These are phyloP conservation scores for Mimas tiliae DNA, from an alignment of 2,888 invertebrate species.

Conservation along the genomic window DNA sequence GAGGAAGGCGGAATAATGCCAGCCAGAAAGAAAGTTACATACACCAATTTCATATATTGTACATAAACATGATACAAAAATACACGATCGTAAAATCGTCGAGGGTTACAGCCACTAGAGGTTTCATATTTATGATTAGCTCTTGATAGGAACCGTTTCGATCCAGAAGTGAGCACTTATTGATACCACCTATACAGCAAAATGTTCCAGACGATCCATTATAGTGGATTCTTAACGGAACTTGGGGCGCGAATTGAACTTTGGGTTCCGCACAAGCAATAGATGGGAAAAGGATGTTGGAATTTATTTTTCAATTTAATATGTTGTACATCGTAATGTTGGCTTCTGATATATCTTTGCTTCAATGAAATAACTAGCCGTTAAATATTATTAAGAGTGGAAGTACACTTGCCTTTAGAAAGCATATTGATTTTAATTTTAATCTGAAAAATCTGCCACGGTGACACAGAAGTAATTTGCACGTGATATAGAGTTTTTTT, in stretches of 20 bases:
- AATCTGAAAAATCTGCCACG: no score
- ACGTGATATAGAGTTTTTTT: no score
- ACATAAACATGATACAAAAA: slow-evolving; percentile 8
- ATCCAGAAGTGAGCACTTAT: slow-evolving; percentile 61
- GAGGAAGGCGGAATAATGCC: no score
- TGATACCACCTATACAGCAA: slow-evolving; percentile 60
- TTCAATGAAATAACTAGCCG: not conserved
- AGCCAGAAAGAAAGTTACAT: no score
- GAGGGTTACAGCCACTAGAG: slow-evolving; percentile 50
- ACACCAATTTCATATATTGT: not conserved
- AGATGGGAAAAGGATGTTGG: not conserved
- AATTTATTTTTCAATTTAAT: not conserved
- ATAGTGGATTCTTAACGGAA: slow-evolving; percentile 51
- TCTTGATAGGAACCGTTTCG: slow-evolving; percentile 61
- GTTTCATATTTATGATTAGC: slow-evolving; percentile 72
- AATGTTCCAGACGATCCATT: slow-evolving; percentile 53
- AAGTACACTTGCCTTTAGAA: no score
- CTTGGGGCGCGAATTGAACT: slow-evolving; percentile 33
- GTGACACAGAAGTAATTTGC: no score
- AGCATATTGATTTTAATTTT: no score
- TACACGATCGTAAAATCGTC: slow-evolving; percentile 31
- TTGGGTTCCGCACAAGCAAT: slow-evolving; percentile 1
- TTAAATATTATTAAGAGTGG: no score
- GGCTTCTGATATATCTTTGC: not conserved
- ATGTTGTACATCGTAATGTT: not conserved